These are phyloP conservation scores for Baccha elongata DNA, from an alignment of 2,888 invertebrate species.

Conservation along the genomic window DNA sequence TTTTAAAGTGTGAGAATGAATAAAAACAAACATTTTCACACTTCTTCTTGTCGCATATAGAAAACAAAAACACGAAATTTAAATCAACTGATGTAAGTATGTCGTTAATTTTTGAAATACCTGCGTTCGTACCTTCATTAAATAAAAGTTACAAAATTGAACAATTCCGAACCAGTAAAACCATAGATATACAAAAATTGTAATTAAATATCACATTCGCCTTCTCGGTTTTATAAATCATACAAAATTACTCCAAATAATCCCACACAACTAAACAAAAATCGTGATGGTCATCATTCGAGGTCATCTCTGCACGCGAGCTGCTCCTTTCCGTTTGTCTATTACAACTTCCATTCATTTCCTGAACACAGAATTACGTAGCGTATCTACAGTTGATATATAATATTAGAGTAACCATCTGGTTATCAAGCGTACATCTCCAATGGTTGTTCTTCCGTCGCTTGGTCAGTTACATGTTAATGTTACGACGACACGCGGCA, in stretches of 20 bases:
- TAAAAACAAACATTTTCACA: too few species aligned
- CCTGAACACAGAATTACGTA: conserved; percentile 31
- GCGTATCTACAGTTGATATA: neutral
- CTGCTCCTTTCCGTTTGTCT: conserved; percentile 45
- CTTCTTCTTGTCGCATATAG: too few species aligned
- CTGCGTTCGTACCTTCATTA: too few species aligned
- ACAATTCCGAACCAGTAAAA: too few species aligned
- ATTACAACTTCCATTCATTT: conserved; percentile 44
- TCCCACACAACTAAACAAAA: conserved; percentile 32
- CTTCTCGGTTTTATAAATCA: conserved; percentile 71
- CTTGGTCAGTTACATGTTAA: conserved; percentile 46
- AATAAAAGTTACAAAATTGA: too few species aligned
- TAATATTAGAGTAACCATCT: conserved; percentile 49
- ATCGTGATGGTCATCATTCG: conserved; percentile 64
- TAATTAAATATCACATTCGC: too few species aligned
- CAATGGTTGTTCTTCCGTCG: conserved; percentile 36
- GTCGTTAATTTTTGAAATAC: too few species aligned
- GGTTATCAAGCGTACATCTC: conserved; percentile 67
- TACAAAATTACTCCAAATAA: conserved; percentile 56
- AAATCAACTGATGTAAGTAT: too few species aligned
- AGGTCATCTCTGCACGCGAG: conserved; percentile 71
- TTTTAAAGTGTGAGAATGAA: too few species aligned
- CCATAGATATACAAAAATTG: too few species aligned
- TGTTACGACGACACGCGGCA: conserved; percentile 66
- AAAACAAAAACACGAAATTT: too few species aligned